A percentile compares a stretch with the other conserved stretches of the same genome.
Conservation (phyloP, 2,888 invertebrate species). For the Trachelus tabidus region DNA sequence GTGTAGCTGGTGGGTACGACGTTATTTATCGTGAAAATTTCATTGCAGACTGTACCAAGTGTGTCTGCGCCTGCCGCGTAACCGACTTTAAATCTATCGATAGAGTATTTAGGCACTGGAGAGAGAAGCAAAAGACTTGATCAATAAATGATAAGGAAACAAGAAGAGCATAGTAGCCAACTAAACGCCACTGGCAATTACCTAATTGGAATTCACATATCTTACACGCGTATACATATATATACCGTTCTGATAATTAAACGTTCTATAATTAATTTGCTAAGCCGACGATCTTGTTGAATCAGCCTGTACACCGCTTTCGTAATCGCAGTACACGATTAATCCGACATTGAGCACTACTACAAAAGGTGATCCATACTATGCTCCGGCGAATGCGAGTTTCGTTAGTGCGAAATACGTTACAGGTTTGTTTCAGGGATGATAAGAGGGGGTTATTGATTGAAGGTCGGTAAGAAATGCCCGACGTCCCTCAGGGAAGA, state of each 20-base stretch:
- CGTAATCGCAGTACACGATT: constrained; percentile 8
- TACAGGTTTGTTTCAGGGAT: constrained; percentile 16
- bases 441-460: constrained; percentile 38
- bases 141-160: background rate
- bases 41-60: background rate
- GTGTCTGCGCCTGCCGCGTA: background rate
- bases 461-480: constrained; percentile 35
- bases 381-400: constrained; percentile 7
- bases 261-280: background rate
- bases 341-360: constrained; percentile 11
- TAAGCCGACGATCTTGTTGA: background rate
- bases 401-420: background rate
- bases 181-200: background rate
- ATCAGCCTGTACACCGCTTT: background rate
- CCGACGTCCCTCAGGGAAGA: constrained; percentile 18
- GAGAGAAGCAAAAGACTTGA: background rate
- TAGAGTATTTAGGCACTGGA: background rate
- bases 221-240: background rate
- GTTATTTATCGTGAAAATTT: background rate
- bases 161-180: background rate
- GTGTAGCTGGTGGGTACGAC: background rate
- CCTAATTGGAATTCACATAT: background rate
- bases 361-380: background rate
- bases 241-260: background rate
- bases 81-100: background rate